A percentile compares a stretch with the other conserved stretches of the same genome.
phyloP scores from a whole-genome alignment of 1,140 invertebrate species.

The Neuroterus valhalla region DNA sequence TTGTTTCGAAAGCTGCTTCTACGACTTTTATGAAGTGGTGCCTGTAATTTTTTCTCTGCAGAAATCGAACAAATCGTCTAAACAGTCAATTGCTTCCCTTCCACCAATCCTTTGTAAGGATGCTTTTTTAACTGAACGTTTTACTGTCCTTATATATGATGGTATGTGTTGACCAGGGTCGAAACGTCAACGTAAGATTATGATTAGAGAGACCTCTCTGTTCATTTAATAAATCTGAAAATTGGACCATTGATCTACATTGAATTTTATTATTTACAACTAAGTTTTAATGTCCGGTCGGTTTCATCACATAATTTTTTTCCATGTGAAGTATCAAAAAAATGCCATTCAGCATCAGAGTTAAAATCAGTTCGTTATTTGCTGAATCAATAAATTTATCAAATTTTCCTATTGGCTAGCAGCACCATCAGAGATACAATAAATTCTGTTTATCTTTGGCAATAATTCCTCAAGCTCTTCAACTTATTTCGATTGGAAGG shows the following conservation, averaged over 20 bases:
- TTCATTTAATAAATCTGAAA: no score
- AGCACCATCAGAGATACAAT: not conserved
- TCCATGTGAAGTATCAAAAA: slow-evolving; percentile 8
- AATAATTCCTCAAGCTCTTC: not conserved
- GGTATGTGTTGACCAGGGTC: no score
- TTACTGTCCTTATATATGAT: no score
- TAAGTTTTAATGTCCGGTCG: slow-evolving; percentile 3
- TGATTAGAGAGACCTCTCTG: no score
- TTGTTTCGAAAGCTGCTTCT: not conserved
- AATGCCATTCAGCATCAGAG: slow-evolving; percentile 12
- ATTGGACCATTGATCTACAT: no score
- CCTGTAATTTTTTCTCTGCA: not conserved
- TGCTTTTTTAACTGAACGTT: slow-evolving; percentile 3
- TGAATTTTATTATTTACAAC: no score
- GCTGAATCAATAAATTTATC: slow-evolving; percentile 22
- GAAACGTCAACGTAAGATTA: no score
- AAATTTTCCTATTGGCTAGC: slow-evolving; percentile 32
- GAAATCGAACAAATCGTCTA: not conserved
- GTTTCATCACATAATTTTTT: slow-evolving; percentile 19
- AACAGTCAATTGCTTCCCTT: not conserved
- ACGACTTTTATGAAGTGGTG: not conserved
- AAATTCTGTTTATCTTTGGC: not conserved
- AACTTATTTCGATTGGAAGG: no score
- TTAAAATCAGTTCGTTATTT: not conserved
- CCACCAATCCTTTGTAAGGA: slow-evolving; percentile 4